Conservation (phyloP, 2,113 vertebrate species). For the Ceyx cyanopectus region DNA sequence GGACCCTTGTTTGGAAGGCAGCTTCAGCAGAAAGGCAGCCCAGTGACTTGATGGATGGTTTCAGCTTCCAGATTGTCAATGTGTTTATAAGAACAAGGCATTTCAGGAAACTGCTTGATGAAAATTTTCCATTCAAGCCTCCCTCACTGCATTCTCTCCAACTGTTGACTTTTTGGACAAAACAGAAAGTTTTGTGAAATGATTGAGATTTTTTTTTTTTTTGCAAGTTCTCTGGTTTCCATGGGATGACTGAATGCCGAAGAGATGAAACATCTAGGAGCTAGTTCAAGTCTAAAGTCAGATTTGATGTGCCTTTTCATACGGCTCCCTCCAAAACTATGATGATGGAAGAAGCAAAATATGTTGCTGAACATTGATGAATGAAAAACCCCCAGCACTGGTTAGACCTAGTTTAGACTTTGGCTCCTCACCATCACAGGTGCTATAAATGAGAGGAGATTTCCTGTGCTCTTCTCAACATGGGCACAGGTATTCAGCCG, state of each 20-base stretch:
- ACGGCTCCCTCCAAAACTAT: background rate
- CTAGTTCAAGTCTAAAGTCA: background rate
- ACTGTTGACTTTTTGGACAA: background rate
- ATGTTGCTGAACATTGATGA: background rate
- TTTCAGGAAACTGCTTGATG: background rate
- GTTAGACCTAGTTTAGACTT: background rate
- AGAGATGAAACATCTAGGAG: background rate
- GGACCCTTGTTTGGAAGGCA: background rate
- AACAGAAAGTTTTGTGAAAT: background rate
- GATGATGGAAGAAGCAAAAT: background rate
- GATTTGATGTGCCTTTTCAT: background rate
- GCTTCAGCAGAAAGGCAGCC: background rate
- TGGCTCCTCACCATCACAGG: background rate
- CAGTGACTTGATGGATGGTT: background rate
- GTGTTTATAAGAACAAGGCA: background rate
- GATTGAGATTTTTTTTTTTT: background rate
- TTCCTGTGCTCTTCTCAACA: background rate
- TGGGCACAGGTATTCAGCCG: background rate
- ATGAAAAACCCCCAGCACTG: background rate
- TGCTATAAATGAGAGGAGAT: background rate
- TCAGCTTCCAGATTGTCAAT: background rate
- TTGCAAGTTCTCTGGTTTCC: background rate
- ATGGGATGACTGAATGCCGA: background rate
- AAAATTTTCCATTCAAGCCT: background rate
- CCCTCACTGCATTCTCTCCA: background rate